Conservation (phyloP, 2,113 vertebrate species). For the Xenus cinereus region DNA sequence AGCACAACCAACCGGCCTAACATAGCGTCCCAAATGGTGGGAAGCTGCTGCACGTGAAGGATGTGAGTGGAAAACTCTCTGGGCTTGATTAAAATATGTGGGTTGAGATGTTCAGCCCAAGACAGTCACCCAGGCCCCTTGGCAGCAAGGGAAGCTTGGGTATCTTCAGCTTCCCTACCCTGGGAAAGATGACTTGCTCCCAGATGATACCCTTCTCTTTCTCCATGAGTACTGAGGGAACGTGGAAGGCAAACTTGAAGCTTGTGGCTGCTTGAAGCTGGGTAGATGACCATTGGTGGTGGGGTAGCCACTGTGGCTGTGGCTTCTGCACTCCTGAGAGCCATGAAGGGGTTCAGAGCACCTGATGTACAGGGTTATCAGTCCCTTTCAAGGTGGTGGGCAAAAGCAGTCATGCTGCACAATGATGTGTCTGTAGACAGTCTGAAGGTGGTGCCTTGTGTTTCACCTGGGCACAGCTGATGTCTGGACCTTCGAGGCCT, state of each 20-base stretch:
- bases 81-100: background rate
- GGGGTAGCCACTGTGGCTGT: accelerated
- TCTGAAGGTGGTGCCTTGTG: background rate
- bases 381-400: background rate
- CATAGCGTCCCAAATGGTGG: background rate
- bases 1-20: accelerated
- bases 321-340: background rate
- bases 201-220: background rate
- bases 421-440: background rate
- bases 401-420: background rate
- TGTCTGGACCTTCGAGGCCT: background rate
- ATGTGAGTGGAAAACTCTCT: background rate
- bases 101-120: background rate
- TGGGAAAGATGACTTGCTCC: background rate
- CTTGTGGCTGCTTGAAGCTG: background rate
- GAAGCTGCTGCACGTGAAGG: accelerated
- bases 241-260: background rate
- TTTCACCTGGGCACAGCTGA: background rate
- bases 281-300: background rate
- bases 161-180: background rate
- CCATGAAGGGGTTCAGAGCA: background rate
- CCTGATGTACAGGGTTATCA: too few relatives aligned
- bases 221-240: background rate
- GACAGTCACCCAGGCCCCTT: background rate
- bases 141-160: background rate